Base-by-base conservation (phyloP, 2,888 invertebrate genomes). In the Lymantria monacha region DNA sequence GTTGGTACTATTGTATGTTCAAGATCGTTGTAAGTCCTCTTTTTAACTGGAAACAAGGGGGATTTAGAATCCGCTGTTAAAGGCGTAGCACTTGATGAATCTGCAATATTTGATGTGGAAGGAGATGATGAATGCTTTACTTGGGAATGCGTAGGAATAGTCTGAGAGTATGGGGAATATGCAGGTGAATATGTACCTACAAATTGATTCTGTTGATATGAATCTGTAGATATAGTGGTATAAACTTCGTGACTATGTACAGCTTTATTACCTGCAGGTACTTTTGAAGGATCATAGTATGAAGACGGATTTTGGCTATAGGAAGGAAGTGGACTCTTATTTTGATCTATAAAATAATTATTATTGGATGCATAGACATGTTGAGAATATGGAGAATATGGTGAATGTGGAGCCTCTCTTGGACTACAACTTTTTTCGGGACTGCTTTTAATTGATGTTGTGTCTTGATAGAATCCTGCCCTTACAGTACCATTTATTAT, bases 391-490 rank as follows among this genome's bases (percentile, higher is more conserved):
- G 87, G 83, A 0, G 91, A 87, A 61, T 83, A 91, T 1, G 91
- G 91, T 0, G 91, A 91, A 38, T 85, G 87, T 0, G 94, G 94
- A 49, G 94, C 95, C 66, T 96, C 94, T 43, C 95, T 93, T 0
- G 96, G 96, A 74, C 96, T 96, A 72, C 95, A 95, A 63, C 95
- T 96, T 74, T 96, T 96, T 65, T 96, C 96, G 0, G 96, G 96
- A 68, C 96, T 96, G 69, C 95, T 95, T 76, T 96, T 96, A 5
- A 95, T 94, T 0, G 96, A 96, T n/a, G 95, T 94, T 0, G 95
- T 95, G 66, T 97, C 97, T 79, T 97, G 97, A 82, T 97, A 97
- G 79, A 97, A 97, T 3, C 97, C 97, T 36, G 96, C 97, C 63
- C 97, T 93, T 7, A 97, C 95, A 5, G 96, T 95, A 0, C 96